A percentile compares a stretch with the other conserved stretches of the same genome.
These are phyloP conservation scores for Macropus fuliginosus DNA, from an alignment of 2,797 vertebrate genomes.

Conservation along the genomic window DNA sequence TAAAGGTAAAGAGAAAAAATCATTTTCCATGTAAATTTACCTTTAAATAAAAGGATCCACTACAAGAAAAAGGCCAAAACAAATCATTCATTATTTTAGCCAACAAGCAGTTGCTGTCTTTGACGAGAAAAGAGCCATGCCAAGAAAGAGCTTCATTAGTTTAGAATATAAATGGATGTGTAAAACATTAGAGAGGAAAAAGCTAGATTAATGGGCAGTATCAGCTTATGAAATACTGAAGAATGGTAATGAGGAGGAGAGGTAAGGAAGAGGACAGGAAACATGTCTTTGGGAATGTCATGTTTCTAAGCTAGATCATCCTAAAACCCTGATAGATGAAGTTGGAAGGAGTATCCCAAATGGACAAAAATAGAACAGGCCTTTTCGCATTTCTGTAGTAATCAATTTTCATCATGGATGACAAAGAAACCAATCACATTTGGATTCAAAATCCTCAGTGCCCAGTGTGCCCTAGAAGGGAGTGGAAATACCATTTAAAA, in stretches of 20 bases:
- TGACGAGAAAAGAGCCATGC: background rate
- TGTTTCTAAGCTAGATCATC: background rate
- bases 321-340: background rate
- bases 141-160: background rate
- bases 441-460: background rate
- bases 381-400: background rate
- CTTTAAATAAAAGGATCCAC: background rate
- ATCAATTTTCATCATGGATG: background rate
- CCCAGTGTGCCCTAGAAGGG: background rate
- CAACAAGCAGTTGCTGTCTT: background rate
- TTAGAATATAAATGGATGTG: background rate
- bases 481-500: background rate
- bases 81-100: background rate
- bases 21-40: background rate
- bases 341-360: background rate
- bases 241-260: background rate
- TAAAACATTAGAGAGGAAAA: background rate
- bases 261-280: background rate
- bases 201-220: background rate
- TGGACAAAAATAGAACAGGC: background rate
- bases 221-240: background rate
- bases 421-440: background rate
- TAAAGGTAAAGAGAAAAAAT: background rate
- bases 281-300: background rate
- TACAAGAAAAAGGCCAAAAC: background rate